These are phyloP conservation scores for Heterodera filipjevi DNA, from an alignment of 2,888 invertebrate genomes.

Conservation along the genomic window DNA sequence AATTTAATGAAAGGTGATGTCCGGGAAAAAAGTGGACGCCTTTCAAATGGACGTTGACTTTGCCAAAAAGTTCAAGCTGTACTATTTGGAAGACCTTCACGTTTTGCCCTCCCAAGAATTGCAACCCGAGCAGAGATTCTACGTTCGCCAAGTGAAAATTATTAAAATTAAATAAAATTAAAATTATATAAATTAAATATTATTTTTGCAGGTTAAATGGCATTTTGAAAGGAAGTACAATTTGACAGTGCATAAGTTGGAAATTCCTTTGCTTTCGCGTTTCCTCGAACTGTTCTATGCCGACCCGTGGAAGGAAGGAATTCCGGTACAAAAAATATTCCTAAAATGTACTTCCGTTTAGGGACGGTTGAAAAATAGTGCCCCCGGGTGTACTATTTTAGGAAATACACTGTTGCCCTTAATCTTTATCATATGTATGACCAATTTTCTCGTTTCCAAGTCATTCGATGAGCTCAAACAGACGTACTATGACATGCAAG, in stretches of 20 bases:
- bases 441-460: too few relatives aligned
- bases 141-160: constrained; percentile 4
- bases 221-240: constrained; percentile 23
- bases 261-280: constrained; percentile 18
- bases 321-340: neutral
- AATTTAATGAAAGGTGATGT: constrained; percentile 17
- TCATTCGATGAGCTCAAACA: neutral
- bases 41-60: constrained; percentile 21
- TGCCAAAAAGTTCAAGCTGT: constrained; percentile 18
- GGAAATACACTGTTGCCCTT: too few relatives aligned
- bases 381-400: too few relatives aligned
- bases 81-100: constrained; percentile 31
- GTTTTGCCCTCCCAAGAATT: constrained; percentile 20
- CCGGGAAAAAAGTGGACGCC: constrained; percentile 5
- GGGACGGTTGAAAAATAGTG: too few relatives aligned
- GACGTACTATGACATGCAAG: neutral
- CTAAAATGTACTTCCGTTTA: too few relatives aligned
- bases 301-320: neutral
- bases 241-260: constrained; percentile 19
- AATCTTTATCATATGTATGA: neutral
- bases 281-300: constrained; percentile 10
- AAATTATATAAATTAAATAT: neutral
- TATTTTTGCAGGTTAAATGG: constrained; percentile 22
- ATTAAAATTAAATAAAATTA: neutral
- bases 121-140: constrained; percentile 19